Evolutionary conservation across 2,113 vertebrate species (phyloP), one percentile per base, ranked within the genome.

Genomic region (Peromyscus californicus): DNA sequence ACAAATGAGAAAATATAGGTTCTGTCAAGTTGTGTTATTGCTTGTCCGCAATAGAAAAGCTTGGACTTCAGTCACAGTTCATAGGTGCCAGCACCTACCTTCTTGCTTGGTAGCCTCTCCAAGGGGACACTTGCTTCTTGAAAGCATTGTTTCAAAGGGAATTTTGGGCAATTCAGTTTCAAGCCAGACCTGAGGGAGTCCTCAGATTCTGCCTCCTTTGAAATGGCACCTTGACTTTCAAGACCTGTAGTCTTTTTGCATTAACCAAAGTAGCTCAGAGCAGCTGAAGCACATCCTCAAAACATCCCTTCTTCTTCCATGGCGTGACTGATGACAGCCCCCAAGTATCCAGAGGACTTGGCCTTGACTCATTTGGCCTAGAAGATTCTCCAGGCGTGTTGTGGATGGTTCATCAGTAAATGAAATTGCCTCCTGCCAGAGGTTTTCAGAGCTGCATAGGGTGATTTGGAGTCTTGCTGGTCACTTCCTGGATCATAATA

Each of bases 321-420:
- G 19, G 74, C 7, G 22, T 2, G 12, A 76, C 42, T 90, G 91
- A 89, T 90, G 91, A 45, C 26, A 76, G 69, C 42, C 7, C 0
- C 10, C 0, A 39, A 48, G 84, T 17, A 36, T 59, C 11, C 11
- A 72, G 51, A 76, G 70, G 69, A 86, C 59, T 78, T 97, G 93
- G 93, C 84, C 19, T 57, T 83, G 51, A 75, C 48, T 92, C 48
- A 11, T 67, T 90, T 82, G 88, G 26, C 84, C 92, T 17, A 59
- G 16, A 59, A 92, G 51, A 29, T 80, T 72, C 92, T 95, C 70
- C 1, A 26, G 59, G 45, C 42, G 89, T 17, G 0, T 82, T 72
- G 93, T 80, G 80, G 89, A 96, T 96, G 76, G 93, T 74, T 95
- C 79, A 45, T 93, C 80, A 94, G 96, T 95, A 97, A 97, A 93